These are phyloP conservation scores for Pyxicephalus adspersus DNA, from an alignment of 2,113 vertebrate genomes.

Conservation along the genomic window DNA sequence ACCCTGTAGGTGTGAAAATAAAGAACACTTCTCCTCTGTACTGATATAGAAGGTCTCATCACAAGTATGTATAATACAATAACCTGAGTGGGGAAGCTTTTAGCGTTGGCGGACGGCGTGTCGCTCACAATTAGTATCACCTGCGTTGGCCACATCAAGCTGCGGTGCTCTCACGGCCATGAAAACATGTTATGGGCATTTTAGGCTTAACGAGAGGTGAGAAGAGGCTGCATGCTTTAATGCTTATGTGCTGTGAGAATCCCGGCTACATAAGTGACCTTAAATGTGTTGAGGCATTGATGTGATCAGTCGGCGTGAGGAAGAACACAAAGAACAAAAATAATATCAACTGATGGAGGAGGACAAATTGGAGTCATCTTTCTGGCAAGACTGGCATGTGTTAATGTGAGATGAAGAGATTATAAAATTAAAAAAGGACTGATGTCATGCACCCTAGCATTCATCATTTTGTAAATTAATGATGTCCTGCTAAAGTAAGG, in stretches of 20 bases:
- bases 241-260: slow-evolving; percentile 36
- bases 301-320: slow-evolving; percentile 15
- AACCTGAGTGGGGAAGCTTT: slow-evolving; percentile 28
- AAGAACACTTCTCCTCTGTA: neutral
- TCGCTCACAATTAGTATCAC: slow-evolving; percentile 50
- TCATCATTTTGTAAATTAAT: no score
- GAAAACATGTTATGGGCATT: slow-evolving; percentile 50
- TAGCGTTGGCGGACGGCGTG: slow-evolving; percentile 34
- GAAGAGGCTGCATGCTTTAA: slow-evolving; percentile 49
- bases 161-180: slow-evolving; percentile 37
- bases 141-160: slow-evolving; percentile 36
- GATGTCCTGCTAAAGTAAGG: no score
- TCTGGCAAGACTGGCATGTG: slow-evolving; percentile 64
- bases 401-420: neutral
- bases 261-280: slow-evolving; percentile 41
- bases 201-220: slow-evolving; percentile 50
- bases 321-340: slow-evolving; percentile 1
- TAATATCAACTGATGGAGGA: neutral
- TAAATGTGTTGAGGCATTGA: slow-evolving; percentile 31
- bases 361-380: slow-evolving; percentile 17
- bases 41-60: neutral
- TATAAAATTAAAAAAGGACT: no score
- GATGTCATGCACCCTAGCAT: no score
- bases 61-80: slow-evolving; percentile 5
- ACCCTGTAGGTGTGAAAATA: neutral